Base-by-base conservation (phyloP, 1,140 invertebrate species). In the Apis florea region DNA sequence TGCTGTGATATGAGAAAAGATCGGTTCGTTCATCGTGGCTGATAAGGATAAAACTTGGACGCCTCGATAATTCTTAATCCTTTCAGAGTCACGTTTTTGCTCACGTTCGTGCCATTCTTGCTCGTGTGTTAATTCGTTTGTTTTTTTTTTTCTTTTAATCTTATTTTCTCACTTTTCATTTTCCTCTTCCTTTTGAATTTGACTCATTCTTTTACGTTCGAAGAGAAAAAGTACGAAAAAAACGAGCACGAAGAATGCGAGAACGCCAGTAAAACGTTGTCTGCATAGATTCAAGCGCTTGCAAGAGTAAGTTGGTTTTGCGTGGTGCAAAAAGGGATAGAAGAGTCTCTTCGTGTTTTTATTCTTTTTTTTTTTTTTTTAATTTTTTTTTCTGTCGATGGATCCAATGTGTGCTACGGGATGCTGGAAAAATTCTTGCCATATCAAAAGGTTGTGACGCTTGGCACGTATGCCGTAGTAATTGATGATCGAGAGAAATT, bases 391-490 rank as follows among this genome's bases (percentile, higher is more conserved):
- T 68, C 64, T 75, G 59, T 63, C 63, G 63, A 81, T 66, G 72
- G 53, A 21, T 83, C 82, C 84, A 73, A 51, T 54, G 78, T 85
- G 75, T 73, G 73, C 84, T 85, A 85, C 78, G 82, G 73, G 73
- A 58, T 80, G 78, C 84, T 85, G 84, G 71, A 68, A 76, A 84
- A 85, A 83, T 72, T 73, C 61, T 72, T 71, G 68, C 76, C 72
- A 74, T 59, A 80, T 73, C 77, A 74, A 54, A 73, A 73, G 47
- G 63, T 31, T 24, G 40, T 71, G 67, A 71, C 15, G 21, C 17
- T 51, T 66, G 17, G 58, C 49, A 24, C 53, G 58, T 58, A 67
- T 70, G n/a, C 51, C 9, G 64, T 61, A 64, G 5, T 21, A 19
- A 51, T n/a, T 17, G n/a, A 13, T 17, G 31, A 13, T 11, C 21